Evolutionary conservation across 2,888 invertebrate genomes (phyloP).

Genomic region (Apodemia mormo): DNA sequence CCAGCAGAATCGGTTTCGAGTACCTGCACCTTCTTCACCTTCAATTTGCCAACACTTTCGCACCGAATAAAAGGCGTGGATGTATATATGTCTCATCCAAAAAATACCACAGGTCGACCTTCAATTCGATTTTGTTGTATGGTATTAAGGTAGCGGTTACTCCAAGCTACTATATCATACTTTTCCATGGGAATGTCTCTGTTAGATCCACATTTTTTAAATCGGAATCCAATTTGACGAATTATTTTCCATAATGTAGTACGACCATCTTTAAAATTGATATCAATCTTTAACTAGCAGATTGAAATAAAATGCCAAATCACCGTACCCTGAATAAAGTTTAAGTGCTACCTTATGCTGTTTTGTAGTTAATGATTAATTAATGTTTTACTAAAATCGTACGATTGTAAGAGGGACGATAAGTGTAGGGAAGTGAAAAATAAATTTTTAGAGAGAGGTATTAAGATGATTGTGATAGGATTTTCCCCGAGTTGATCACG

Average conservation of each 20-base stretch:
- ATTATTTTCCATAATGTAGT: slow-evolving; percentile 3
- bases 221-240: neutral
- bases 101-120: neutral
- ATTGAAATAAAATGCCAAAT: no score
- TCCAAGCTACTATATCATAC: neutral
- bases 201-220: slow-evolving; percentile 6
- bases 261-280: neutral
- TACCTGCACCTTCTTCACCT: slow-evolving; percentile 7
- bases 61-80: neutral
- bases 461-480: no score
- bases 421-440: no score
- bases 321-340: no score
- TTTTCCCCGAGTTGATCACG: no score
- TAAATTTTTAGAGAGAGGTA: no score
- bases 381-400: no score
- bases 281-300: no score
- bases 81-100: slow-evolving; percentile 8
- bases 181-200: neutral
- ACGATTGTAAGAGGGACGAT: no score
- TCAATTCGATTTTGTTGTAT: neutral
- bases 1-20: slow-evolving; percentile 13
- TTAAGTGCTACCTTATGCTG: no score
- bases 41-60: slow-evolving; percentile 1
- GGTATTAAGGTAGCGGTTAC: neutral
- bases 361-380: no score